Conservation (phyloP, 2,888 invertebrate species). For the Trissoscelio sp. region DNA sequence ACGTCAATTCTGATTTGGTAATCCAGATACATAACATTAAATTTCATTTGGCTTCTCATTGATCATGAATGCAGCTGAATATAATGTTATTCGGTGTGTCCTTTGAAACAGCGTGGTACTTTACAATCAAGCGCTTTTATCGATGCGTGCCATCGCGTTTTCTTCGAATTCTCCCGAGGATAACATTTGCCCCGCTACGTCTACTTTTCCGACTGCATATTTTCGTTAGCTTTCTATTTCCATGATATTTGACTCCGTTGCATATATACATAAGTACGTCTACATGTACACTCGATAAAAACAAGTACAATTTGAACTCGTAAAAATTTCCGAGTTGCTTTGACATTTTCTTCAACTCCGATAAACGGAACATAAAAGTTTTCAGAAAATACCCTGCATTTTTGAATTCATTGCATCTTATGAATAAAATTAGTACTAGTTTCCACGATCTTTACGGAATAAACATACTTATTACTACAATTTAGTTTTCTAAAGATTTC, state of each 20-base stretch:
- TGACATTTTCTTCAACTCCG: slow-evolving; percentile 37
- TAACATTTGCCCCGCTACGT: slow-evolving; percentile 23
- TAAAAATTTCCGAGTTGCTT: slow-evolving; percentile 27
- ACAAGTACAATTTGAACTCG: slow-evolving; percentile 46
- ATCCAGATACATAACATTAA: slow-evolving; percentile 8
- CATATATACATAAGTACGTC: slow-evolving; percentile 9
- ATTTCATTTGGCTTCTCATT: slow-evolving; percentile 14
- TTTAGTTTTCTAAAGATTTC: no score
- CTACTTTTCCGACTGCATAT: slow-evolving; percentile 31
- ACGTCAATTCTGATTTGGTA: neutral
- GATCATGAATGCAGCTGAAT: slow-evolving; percentile 8
- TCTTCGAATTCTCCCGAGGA: slow-evolving; percentile 31
- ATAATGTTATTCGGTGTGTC: slow-evolving; percentile 30
- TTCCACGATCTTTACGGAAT: no score
- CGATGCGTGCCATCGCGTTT: slow-evolving; percentile 36
- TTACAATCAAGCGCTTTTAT: slow-evolving; percentile 32
- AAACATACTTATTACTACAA: no score
- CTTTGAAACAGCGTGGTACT: slow-evolving; percentile 30
- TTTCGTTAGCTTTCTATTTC: slow-evolving; percentile 43
- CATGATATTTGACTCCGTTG: slow-evolving; percentile 29
- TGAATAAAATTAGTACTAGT: slow-evolving; percentile 27
- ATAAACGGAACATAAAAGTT: slow-evolving; percentile 27
- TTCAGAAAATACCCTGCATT: neutral
- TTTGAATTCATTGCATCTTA: slow-evolving; percentile 17
- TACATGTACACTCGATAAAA: slow-evolving; percentile 21